Conservation (phyloP, 2,888 invertebrate genomes). For the Zaprionus lineosus region DNA sequence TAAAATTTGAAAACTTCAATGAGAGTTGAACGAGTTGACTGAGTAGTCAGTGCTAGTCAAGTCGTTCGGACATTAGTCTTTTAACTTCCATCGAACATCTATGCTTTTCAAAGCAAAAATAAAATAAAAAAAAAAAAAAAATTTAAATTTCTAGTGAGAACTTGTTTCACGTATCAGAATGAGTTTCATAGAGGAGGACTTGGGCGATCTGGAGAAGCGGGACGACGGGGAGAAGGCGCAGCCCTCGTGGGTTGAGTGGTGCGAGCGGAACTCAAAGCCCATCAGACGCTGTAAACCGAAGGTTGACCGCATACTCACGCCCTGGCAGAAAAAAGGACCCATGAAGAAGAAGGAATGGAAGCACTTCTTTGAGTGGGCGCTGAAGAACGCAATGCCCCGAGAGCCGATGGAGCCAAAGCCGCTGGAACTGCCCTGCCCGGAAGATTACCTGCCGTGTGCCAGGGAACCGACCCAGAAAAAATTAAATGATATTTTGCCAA, state of each 20-base stretch:
- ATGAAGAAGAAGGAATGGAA: constrained; percentile 57
- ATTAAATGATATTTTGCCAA: constrained; percentile 23
- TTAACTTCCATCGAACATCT: too few species aligned
- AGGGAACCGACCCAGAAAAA: constrained; percentile 11
- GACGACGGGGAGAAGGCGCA: neutral
- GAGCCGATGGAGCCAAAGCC: constrained; percentile 28
- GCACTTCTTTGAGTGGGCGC: constrained; percentile 45
- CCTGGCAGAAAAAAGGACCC: constrained; percentile 59
- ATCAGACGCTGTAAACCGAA: neutral
- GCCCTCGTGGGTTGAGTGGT: constrained; percentile 50
- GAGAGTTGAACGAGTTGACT: too few species aligned
- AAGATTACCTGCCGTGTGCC: constrained; percentile 40
- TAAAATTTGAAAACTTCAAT: too few species aligned
- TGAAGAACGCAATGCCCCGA: constrained; percentile 35
- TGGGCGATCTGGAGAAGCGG: neutral
- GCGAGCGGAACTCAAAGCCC: constrained; percentile 47
- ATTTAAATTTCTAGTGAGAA: too few species aligned
- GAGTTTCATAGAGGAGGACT: constrained; percentile 5
- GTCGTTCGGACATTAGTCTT: too few species aligned
- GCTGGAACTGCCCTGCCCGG: constrained; percentile 32
- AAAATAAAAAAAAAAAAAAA: too few species aligned
- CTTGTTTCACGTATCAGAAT: neutral
- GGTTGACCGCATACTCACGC: constrained; percentile 18
- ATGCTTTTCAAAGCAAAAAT: constrained; percentile 8
- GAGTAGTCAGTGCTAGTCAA: too few species aligned